phyloP scores from a whole-genome alignment of 2,888 invertebrate species.

The Sturmia bella region DNA sequence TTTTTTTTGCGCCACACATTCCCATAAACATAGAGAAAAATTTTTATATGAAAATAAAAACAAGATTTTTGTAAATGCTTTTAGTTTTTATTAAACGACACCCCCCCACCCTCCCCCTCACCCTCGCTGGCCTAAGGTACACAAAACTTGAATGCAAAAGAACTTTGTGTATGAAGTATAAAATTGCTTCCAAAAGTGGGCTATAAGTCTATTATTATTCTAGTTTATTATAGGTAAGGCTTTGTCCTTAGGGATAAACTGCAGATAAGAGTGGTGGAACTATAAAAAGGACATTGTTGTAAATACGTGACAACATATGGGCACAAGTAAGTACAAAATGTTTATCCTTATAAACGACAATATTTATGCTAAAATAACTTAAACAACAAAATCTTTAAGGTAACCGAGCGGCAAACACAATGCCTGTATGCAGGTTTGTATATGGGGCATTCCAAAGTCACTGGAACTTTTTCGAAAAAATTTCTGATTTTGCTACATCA shows the following conservation, averaged over 20 bases:
- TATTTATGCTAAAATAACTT: slow-evolving; percentile 54
- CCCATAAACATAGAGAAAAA: slow-evolving; percentile 20
- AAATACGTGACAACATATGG: slow-evolving; percentile 71
- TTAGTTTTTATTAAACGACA: slow-evolving; percentile 41
- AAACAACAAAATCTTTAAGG: slow-evolving; percentile 28
- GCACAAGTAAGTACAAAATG: slow-evolving; percentile 26
- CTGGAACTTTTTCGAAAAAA: too few relatives aligned
- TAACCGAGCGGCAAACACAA: background rate
- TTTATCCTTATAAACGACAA: slow-evolving; percentile 56
- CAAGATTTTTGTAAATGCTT: slow-evolving; percentile 62
- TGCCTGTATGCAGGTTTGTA: too few relatives aligned
- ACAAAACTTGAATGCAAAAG: slow-evolving; percentile 38
- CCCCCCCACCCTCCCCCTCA: slow-evolving; percentile 35
- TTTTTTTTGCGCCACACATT: background rate
- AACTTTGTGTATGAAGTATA: slow-evolving; percentile 8
- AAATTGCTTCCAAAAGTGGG: slow-evolving; percentile 49
- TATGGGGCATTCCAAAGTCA: too few relatives aligned
- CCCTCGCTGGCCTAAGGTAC: slow-evolving; percentile 37
- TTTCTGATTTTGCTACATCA: too few relatives aligned
- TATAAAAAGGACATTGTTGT: slow-evolving; percentile 65
- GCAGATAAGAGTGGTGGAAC: slow-evolving; percentile 30
- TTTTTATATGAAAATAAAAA: slow-evolving; percentile 33
- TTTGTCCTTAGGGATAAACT: slow-evolving; percentile 62
- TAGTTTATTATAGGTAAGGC: slow-evolving; percentile 69
- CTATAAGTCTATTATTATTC: slow-evolving; percentile 73